Evolutionary conservation across 2,797 vertebrate species (phyloP), one percentile per base, ranked within the genome.

Genomic region (Graptemys geographica): DNA sequence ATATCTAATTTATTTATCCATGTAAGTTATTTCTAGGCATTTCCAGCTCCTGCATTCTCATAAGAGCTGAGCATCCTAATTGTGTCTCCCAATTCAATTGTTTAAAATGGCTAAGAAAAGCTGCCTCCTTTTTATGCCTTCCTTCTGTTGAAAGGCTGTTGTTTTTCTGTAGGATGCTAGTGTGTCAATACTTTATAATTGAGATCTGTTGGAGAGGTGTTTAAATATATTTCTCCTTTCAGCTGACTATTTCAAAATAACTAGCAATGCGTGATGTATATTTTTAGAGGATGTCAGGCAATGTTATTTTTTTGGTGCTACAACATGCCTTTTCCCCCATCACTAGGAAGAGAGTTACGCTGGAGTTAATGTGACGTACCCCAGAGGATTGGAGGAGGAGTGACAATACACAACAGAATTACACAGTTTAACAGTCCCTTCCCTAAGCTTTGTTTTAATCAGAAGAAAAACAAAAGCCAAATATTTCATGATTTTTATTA

Each of bases 281-380:
- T 94, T 95, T 97, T 95, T 94, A 90, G 94, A 95, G 27, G 37
- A 51, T 96, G 93, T 87, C 86, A 93, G 82, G 94, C 76, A 89
- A 89, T 81, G 93, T 62, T 95, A 85, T 87, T 95, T 96, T 83
- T 47, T 88, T 83, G 89, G 90, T 90, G 25, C 92, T 76, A 84
- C 87, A 87, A 28, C 88, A 92, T 96, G 91, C 84, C 89, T 95
- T 59, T 87, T 93, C 95, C 94, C 52, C 84, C 55, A 41, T 49
- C 82, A 80, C n/a, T 37, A 89, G 88, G 80, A 90, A 93, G 94
- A 87, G 51, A 89, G 72, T 47, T 44, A 89, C 25, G 31, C 79
- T 87, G 95, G 52, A 59, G 74, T 91, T 84, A 89, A 92, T 83
- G 79, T 10, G 27, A 90, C 94, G 93, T 49, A 31, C 47, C 21